These are phyloP conservation scores for Zygogramma bicolorata DNA, from an alignment of 2,888 invertebrate species.

Conservation along the genomic window DNA sequence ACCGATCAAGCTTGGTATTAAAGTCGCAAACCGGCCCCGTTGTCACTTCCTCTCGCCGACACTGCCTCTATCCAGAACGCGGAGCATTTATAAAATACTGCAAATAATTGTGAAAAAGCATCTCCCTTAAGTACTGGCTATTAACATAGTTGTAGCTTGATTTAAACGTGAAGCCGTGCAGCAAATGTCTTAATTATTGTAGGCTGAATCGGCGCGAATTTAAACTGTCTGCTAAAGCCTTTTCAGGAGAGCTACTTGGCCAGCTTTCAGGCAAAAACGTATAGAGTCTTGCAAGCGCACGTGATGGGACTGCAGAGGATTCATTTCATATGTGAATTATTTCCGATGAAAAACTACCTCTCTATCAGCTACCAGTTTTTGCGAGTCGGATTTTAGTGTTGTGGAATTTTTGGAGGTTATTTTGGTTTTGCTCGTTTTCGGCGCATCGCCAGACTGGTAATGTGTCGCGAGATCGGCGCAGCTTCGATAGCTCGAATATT, in stretches of 20 bases:
- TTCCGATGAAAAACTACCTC: conserved; percentile 62
- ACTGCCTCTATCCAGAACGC: conserved; percentile 20
- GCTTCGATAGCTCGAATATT: conserved; percentile 12
- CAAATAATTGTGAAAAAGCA: conserved; percentile 62
- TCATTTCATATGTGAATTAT: conserved; percentile 64
- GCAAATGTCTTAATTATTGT: conserved; percentile 68
- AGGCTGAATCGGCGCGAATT: conserved; percentile 65
- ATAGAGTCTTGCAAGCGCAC: conserved; percentile 61
- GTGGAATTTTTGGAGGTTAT: conserved; percentile 61
- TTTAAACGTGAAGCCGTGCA: conserved; percentile 67
- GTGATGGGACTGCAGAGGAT: conserved; percentile 61
- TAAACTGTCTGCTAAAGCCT: conserved; percentile 67
- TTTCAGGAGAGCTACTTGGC: conserved; percentile 65
- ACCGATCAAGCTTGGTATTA: not conserved
- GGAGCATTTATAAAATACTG: conserved; percentile 54
- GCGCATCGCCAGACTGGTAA: conserved; percentile 47
- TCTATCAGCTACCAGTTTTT: conserved; percentile 61
- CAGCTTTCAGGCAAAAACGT: conserved; percentile 60
- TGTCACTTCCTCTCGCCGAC: conserved; percentile 17
- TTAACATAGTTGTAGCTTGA: conserved; percentile 67
- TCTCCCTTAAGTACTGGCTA: conserved; percentile 61
- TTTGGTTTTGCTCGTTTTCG: conserved; percentile 44
- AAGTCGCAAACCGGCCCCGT: not conserved
- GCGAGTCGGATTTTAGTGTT: conserved; percentile 60
- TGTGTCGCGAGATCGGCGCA: conserved; percentile 33